phyloP scores from a whole-genome alignment of 1,140 invertebrate genomes.

The Littorina saxatilis region DNA sequence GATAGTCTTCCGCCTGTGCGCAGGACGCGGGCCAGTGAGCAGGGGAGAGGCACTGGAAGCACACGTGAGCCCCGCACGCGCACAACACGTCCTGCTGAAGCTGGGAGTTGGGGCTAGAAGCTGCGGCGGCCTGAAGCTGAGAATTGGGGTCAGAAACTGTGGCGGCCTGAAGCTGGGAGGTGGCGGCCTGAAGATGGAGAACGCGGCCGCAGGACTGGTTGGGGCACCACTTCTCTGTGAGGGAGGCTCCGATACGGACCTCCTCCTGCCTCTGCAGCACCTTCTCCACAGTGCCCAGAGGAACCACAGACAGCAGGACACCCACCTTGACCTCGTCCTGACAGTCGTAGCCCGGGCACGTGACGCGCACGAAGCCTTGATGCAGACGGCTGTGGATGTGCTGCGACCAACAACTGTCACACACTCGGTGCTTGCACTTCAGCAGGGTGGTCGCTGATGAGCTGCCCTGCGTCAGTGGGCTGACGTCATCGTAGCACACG shows the following conservation, averaged over 20 bases:
- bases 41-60: conserved; percentile 18
- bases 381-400: conserved; percentile 31
- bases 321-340: conserved; percentile 17
- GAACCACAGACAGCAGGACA: conserved; percentile 31
- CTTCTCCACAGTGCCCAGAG: conserved; percentile 29
- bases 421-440: conserved; percentile 40
- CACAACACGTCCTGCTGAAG: conserved; percentile 25
- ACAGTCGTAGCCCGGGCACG: conserved; percentile 45
- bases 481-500: conserved; percentile 42
- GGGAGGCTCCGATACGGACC: conserved; percentile 7
- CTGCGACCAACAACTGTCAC: conserved; percentile 40
- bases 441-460: conserved; percentile 16
- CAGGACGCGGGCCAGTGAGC: conserved; percentile 33
- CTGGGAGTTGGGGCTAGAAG: not conserved
- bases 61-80: conserved; percentile 28
- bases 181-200: not conserved
- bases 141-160: no score
- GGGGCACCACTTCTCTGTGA: conserved; percentile 44
- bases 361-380: conserved; percentile 18
- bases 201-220: conserved; percentile 38
- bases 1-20: conserved; percentile 20
- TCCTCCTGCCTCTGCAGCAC: conserved; percentile 23
- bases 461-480: not conserved
- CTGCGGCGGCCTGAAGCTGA: no score
- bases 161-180: no score